Conservation (phyloP, 2,888 invertebrate species). For the Apoda limacodes region DNA sequence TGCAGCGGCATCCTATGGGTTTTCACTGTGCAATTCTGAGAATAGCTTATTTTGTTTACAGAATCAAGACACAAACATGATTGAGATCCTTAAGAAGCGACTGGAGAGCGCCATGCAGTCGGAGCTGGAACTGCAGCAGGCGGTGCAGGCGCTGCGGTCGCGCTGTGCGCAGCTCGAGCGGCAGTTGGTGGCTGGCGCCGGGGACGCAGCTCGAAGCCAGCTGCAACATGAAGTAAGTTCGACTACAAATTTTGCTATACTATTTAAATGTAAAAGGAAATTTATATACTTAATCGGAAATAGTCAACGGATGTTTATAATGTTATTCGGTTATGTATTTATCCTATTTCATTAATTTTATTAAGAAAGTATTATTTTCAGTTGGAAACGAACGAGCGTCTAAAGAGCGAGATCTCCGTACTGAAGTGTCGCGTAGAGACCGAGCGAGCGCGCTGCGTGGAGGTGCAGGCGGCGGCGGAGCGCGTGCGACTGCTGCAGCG, state of each 20-base stretch:
- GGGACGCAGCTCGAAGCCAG: conserved; percentile 16
- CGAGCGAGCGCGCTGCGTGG: conserved; percentile 54
- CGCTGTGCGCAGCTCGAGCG: conserved; percentile 43
- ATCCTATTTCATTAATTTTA: not conserved
- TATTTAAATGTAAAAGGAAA: too few species aligned
- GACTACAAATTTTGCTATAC: too few species aligned
- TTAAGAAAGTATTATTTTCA: too few species aligned
- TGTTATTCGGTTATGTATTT: too few species aligned
- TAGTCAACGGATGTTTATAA: too few species aligned
- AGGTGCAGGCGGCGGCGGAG: conserved; percentile 51
- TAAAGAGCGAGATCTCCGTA: conserved; percentile 61
- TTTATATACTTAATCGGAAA: too few species aligned
- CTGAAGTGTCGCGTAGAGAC: conserved; percentile 61
- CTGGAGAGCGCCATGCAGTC: conserved; percentile 74
- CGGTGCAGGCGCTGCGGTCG: conserved; percentile 64
- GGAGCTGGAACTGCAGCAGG: conserved; percentile 72
- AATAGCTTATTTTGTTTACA: conserved; percentile 32
- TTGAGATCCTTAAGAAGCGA: conserved; percentile 73
- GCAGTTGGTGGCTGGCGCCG: conserved; percentile 24
- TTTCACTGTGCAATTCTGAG: not conserved
- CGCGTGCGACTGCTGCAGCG: conserved; percentile 44
- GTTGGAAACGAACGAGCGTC: conserved; percentile 52
- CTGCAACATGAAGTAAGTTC: conserved; percentile 33
- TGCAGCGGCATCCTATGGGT: not conserved
- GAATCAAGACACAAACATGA: conserved; percentile 75